Evolutionary conservation across 2,888 invertebrate species (phyloP).

Genomic region (Pecten maximus): DNA sequence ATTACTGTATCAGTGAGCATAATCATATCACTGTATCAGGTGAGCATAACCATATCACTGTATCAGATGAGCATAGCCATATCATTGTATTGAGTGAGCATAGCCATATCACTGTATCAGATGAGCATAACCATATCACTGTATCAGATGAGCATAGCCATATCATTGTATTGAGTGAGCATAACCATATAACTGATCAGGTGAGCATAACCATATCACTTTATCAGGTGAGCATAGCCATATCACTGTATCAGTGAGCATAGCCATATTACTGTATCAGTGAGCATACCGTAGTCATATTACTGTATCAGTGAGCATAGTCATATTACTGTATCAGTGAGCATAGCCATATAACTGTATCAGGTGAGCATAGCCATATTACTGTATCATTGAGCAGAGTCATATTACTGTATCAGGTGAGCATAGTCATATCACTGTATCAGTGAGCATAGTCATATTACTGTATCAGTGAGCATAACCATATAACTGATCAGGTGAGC

Average conservation of each 20-base stretch:
- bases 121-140: constrained; percentile 79
- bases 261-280: constrained; percentile 68
- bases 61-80: constrained; percentile 84
- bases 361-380: constrained; percentile 80
- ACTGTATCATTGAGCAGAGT: too few relatives aligned
- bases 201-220: constrained; percentile 79
- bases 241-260: constrained; percentile 81
- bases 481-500: constrained; percentile 83
- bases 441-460: constrained; percentile 80
- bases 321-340: neutral
- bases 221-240: constrained; percentile 84
- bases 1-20: constrained; percentile 81
- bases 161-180: constrained; percentile 81
- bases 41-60: constrained; percentile 82
- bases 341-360: too few relatives aligned
- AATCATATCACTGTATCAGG: constrained; percentile 84
- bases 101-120: constrained; percentile 83
- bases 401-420: constrained; percentile 87
- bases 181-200: constrained; percentile 81
- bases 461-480: constrained; percentile 81
- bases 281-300: constrained; percentile 77
- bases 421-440: constrained; percentile 56
- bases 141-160: constrained; percentile 85
- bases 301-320: constrained; percentile 81
- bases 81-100: constrained; percentile 81